These are phyloP conservation scores for Camponotus floridanus DNA, from an alignment of 1,140 invertebrate genomes.

Conservation along the genomic window DNA sequence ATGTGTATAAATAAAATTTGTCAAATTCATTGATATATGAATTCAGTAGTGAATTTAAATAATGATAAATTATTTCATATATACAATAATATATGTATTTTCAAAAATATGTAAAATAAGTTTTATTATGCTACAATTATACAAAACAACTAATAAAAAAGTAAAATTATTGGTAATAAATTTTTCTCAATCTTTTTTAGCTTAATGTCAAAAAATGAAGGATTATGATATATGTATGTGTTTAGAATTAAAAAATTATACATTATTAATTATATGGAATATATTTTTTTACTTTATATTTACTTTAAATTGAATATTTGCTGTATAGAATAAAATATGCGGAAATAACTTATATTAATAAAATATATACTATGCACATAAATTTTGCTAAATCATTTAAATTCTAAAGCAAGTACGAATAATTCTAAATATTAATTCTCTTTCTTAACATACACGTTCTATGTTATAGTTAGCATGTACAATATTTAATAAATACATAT, in stretches of 20 bases:
- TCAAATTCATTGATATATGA: not conserved
- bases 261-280: conserved; percentile 72
- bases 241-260: not conserved
- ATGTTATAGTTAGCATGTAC: not conserved
- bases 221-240: not conserved
- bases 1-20: not conserved
- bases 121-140: not conserved
- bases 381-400: conserved; percentile 53
- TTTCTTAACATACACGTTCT: conserved; percentile 2
- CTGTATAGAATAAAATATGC: conserved; percentile 62
- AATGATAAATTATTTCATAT: not conserved
- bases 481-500: conserved; percentile 39
- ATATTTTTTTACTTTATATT: conserved; percentile 75
- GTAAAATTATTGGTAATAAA: not conserved
- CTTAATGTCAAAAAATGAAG: not conserved
- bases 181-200: not conserved
- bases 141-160: not conserved
- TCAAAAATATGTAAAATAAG: not conserved
- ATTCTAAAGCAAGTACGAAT: conserved; percentile 36
- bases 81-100: not conserved
- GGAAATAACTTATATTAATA: conserved; percentile 72
- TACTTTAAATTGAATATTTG: conserved; percentile 56
- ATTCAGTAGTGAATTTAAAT: not conserved
- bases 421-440: conserved; percentile 60
- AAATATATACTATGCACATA: conserved; percentile 81